Percentiles rank a stretch among this genome's conserved stretches.
phyloP scores from a whole-genome alignment of 2,888 invertebrate genomes.

The Sylvicola cinctus region DNA sequence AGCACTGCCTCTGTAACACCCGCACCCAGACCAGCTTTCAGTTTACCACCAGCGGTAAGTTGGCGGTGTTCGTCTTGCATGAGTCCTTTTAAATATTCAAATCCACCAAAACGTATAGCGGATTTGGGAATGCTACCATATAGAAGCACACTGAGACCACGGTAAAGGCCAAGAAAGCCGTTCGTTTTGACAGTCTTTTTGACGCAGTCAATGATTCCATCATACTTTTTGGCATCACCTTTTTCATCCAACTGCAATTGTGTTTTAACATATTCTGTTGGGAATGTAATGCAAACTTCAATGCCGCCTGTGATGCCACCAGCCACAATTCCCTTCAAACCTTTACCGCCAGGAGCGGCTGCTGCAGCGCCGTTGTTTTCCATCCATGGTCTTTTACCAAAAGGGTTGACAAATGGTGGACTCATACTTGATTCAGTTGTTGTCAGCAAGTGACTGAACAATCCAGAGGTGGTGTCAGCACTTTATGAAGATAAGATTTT shows the following conservation, averaged over 20 bases:
- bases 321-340: slow-evolving; percentile 82
- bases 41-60: slow-evolving; percentile 48
- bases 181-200: slow-evolving; percentile 73
- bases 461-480: no score
- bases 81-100: slow-evolving; percentile 72
- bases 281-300: slow-evolving; percentile 98
- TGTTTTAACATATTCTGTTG: slow-evolving; percentile 98
- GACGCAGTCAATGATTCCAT: slow-evolving; percentile 77
- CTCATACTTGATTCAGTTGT: no score
- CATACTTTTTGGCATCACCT: slow-evolving; percentile 36
- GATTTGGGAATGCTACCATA: slow-evolving; percentile 99
- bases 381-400: slow-evolving; percentile 38
- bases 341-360: slow-evolving; percentile 40
- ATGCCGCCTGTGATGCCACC: no score
- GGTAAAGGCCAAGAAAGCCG: no score
- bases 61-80: slow-evolving; percentile 63
- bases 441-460: no score
- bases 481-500: no score
- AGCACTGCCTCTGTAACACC: slow-evolving; percentile 89
- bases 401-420: slow-evolving; percentile 16
- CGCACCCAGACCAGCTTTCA: slow-evolving; percentile 86
- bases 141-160: slow-evolving; percentile 82
- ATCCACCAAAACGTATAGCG: slow-evolving; percentile 92
- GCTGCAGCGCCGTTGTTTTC: slow-evolving; percentile 47
- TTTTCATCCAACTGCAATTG: slow-evolving; percentile 96